Evolutionary conservation across 2,888 invertebrate genomes (phyloP).

Genomic region (Heliconius erato): DNA sequence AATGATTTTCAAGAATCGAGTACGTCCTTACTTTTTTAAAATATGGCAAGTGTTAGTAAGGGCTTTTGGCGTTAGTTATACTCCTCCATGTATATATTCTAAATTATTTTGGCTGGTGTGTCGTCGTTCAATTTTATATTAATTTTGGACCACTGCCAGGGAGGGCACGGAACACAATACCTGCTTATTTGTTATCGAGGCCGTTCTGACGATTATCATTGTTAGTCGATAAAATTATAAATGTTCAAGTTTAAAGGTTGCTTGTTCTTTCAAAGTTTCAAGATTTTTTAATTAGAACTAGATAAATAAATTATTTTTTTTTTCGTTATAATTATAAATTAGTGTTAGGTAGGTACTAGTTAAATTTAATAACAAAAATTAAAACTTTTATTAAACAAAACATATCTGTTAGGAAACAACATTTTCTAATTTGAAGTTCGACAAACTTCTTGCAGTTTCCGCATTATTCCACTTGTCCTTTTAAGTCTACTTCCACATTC

Average conservation of each 20-base stretch:
- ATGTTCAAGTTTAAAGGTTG: slow-evolving; percentile 25
- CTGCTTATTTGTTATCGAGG: slow-evolving; percentile 70
- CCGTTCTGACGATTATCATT: slow-evolving; percentile 50
- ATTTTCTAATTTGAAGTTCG: slow-evolving; percentile 45
- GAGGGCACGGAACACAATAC: slow-evolving; percentile 57
- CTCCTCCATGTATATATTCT: slow-evolving; percentile 25
- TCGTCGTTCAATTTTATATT: slow-evolving; percentile 48
- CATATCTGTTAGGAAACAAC: slow-evolving; percentile 33
- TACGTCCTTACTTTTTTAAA: not conserved
- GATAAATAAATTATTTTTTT: not conserved
- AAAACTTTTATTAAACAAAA: not conserved
- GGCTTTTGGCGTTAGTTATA: slow-evolving; percentile 25
- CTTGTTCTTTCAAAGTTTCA: not conserved
- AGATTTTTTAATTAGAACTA: not conserved
- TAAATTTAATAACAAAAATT: too few relatives aligned
- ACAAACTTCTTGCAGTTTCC: slow-evolving; percentile 39
- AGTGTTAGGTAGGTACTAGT: too few relatives aligned
- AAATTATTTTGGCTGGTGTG: slow-evolving; percentile 49
- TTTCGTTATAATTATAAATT: not conserved
- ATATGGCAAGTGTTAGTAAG: slow-evolving; percentile 19
- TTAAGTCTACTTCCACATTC: slow-evolving; percentile 39
- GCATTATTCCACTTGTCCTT: slow-evolving; percentile 44
- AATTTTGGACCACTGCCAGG: slow-evolving; percentile 73
- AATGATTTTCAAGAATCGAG: too few relatives aligned
- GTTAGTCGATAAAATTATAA: slow-evolving; percentile 30